Evolutionary conservation across 2,888 invertebrate species (phyloP), one percentile per base, ranked within the genome.

Genomic region (Drosophila buzzatii): DNA sequence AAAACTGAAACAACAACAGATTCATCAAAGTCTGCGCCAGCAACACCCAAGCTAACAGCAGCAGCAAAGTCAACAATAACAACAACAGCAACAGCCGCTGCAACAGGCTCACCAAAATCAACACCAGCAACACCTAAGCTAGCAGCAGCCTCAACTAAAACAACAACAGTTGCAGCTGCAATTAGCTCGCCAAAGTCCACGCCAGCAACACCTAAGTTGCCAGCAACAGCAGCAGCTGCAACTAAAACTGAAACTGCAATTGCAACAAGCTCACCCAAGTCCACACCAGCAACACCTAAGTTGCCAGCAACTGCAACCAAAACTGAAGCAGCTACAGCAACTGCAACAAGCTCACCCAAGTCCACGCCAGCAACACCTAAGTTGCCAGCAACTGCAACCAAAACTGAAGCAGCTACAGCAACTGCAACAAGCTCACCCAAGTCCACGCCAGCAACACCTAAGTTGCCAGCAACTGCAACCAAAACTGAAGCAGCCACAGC

Each of bases 291-390:
- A 59, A 33, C 73, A 52, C 33, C 67, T 2, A 39, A 18, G 35
- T 35, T 55, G 7, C 10, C 33, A 33, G 33, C 9, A 33, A 14
- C 14, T 14, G 37, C 37, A 37, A 14, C 37, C 16, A 37, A 37
- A 37, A 14, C 37, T 37, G 37, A 23, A 14, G n/a, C 18, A 39
- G 1, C 52, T 20, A 53, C 35, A 23, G 42, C 41, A 42, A 45
- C 33, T 1, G 42, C 41, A 42, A 45, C 33, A 2, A 47, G 35
- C 18, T 47, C 59, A 14, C 41, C 63, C 12, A 71, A 51, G 57
- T 53, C 53, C 10, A 47, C 68, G 9, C 53, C 61, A 42, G 31
- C 61, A 59, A 33, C 73, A 52, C 33, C 67, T 2, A 39, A 18
- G 35, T 35, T 55, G 7, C 10, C 42, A 20, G 39, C 55, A n/a